Conservation (phyloP, 2,113 vertebrate genomes). For the Larimichthys crocea region DNA sequence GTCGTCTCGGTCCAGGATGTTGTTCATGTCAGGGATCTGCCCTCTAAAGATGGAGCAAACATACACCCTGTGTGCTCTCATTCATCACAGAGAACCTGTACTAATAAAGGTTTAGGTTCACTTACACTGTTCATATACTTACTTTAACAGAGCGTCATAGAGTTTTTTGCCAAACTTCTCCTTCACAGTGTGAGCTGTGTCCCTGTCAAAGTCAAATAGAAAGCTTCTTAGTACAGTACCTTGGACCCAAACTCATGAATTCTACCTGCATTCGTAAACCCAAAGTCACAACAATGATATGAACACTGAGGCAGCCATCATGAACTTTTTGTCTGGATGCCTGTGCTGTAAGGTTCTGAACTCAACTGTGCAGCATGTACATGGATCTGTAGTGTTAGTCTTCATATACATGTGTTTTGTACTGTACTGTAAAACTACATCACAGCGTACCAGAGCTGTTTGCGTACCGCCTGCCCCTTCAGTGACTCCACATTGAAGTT, state of each 20-base stretch:
- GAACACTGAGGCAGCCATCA: not conserved
- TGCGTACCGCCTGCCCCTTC: conserved; percentile 96
- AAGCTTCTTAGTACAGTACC: not conserved
- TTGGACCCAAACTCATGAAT: not conserved
- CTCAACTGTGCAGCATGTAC: too few species aligned
- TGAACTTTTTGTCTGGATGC: not conserved
- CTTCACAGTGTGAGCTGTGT: conserved; percentile 93
- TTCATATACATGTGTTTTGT: not conserved
- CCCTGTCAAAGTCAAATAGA: conserved; percentile 82
- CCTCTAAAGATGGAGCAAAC: conserved; percentile 82
- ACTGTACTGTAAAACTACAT: not conserved
- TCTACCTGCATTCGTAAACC: not conserved
- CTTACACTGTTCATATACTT: conserved; percentile 53
- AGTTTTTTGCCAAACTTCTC: conserved; percentile 98
- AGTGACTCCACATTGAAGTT: conserved; percentile 98
- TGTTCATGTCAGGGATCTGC: conserved; percentile 93
- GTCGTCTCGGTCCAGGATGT: conserved; percentile 95
- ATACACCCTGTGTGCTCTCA: not conserved
- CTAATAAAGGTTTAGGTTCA: not conserved
- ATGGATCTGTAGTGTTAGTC: not conserved
- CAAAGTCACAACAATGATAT: not conserved
- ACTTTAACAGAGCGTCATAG: conserved; percentile 94
- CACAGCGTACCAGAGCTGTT: conserved; percentile 92
- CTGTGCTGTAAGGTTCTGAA: too few species aligned
- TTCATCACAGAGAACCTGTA: not conserved